Evolutionary conservation across 1,140 invertebrate genomes (phyloP), one percentile per base, ranked within the genome.

Genomic region (Papilio polytes): DNA sequence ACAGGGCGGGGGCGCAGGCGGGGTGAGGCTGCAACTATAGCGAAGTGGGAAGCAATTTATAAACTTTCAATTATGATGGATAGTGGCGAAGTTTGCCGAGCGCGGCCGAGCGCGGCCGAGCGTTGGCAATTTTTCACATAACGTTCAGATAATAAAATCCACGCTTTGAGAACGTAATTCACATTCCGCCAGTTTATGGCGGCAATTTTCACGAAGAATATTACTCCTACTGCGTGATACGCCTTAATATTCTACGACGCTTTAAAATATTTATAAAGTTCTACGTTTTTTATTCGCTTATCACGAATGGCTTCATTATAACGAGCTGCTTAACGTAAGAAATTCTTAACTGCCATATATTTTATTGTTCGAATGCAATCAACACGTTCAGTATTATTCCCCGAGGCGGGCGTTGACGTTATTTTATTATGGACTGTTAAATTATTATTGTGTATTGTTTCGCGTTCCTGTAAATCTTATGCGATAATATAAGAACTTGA

Each of bases 211-310:
- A 86, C 84, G 84, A 89, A 83, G 86, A 88, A 92, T 91, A 90
- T 92, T 90, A 90, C 89, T 87, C 76, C 83, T 82, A 82, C 85
- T 83, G 81, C 86, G 87, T 90, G 88, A 91, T 92, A 88, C 85
- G 85, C 80, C 90, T 92, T 92, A 92, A 94, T 92, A 94, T 93
- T 93, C 89, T 87, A 90, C 82, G 90, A 88, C 86, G 86, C 87
- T 93, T 92, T 91, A 91, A 92, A 92, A 93, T 92, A 92, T 92
- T 93, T 94, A 93, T 92, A 89, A 91, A 89, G 85, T 86, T 84
- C 84, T 81, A 85, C 82, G 83, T 83, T 85, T 85, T 87, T 90
- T 88, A 87, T 84, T 84, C 83, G 85, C 80, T 84, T 85, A 86
- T 85, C 80, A 82, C 82, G 82, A 84, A 89, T 85, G 86, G 83